phyloP scores from a whole-genome alignment of 2,797 vertebrate genomes.

The Rhodeus uyekii region DNA sequence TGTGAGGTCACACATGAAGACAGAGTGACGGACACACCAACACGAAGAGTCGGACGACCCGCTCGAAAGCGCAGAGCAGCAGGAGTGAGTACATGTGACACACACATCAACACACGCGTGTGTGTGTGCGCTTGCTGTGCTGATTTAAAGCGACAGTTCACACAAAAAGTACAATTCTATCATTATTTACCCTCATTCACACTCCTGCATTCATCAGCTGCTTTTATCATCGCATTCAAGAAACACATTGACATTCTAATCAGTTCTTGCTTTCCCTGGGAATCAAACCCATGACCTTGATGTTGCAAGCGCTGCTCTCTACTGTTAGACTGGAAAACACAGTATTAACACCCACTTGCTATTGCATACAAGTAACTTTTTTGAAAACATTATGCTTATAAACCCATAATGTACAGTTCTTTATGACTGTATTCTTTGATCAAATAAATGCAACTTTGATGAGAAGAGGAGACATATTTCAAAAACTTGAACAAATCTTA shows the following conservation, averaged over 20 bases:
- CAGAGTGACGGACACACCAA: constrained; percentile 80
- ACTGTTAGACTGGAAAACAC: no score
- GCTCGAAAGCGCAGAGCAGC: constrained; percentile 91
- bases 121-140: background rate
- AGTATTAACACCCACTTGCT: no score
- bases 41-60: constrained; percentile 88
- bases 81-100: constrained; percentile 80
- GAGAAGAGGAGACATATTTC: background rate
- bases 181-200: background rate
- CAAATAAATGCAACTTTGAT: background rate
- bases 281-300: no score
- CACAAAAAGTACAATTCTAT: background rate
- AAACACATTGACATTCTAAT: no score
- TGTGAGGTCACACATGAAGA: constrained; percentile 80
- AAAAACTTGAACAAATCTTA: background rate
- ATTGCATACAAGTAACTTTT: no score
- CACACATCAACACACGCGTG: background rate
- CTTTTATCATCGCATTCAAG: no score
- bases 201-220: background rate
- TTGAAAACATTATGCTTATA: no score
- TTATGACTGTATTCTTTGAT: no score
- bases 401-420: no score
- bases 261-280: no score
- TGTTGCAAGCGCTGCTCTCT: no score
- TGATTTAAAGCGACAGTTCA: background rate